phyloP scores from a whole-genome alignment of 2,888 invertebrate genomes.

The Cinara cedri region DNA sequence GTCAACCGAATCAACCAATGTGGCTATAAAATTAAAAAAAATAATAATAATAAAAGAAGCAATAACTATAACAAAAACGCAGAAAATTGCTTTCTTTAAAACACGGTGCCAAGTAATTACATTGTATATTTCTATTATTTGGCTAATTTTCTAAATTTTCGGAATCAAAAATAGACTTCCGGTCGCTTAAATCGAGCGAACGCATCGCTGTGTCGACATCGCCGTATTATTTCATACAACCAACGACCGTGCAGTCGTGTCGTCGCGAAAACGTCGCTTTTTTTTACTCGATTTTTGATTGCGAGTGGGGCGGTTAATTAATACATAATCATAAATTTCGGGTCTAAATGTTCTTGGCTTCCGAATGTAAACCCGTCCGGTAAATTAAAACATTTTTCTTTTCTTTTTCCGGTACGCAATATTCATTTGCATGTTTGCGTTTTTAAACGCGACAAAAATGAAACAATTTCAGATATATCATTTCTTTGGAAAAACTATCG shows the following conservation, averaged over 20 bases:
- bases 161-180: slow-evolving; percentile 51
- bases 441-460: not conserved
- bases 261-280: slow-evolving; percentile 3
- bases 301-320: slow-evolving; percentile 13
- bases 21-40: slow-evolving; percentile 24
- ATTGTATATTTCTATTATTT: not conserved
- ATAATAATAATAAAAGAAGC: no score
- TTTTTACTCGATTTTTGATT: slow-evolving; percentile 23
- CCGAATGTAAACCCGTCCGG: not conserved
- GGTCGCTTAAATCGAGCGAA: slow-evolving; percentile 36
- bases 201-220: slow-evolving; percentile 23
- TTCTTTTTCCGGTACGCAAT: not conserved
- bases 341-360: slow-evolving; percentile 34
- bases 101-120: slow-evolving; percentile 13
- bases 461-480: no score
- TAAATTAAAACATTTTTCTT: slow-evolving; percentile 15
- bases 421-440: no score
- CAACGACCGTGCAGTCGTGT: slow-evolving; percentile 18
- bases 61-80: no score
- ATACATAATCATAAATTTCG: slow-evolving; percentile 31
- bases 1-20: not conserved
- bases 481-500: no score
- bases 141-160: slow-evolving; percentile 38
- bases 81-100: not conserved
- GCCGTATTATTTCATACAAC: slow-evolving; percentile 1